Evolutionary conservation across 2,113 vertebrate genomes (phyloP).

Genomic region (Callionymus lyra): DNA sequence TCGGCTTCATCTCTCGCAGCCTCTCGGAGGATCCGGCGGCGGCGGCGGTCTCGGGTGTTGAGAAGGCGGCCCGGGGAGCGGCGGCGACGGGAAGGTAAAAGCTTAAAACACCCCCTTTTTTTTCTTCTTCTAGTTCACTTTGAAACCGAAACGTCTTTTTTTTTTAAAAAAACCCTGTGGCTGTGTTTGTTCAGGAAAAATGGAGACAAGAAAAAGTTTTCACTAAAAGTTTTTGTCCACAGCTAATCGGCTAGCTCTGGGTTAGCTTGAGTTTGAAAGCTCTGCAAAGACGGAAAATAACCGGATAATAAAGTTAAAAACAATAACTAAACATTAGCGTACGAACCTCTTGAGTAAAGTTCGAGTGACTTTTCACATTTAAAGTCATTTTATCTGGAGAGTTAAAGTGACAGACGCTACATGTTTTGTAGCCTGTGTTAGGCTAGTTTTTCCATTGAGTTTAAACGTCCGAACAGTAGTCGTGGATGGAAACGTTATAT

Average conservation of each 20-base stretch:
- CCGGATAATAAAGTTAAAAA: too few relatives aligned
- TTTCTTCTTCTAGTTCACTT: too few relatives aligned
- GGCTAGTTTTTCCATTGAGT: conserved; percentile 53
- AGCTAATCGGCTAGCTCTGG: conserved; percentile 23
- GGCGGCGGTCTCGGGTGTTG: conserved; percentile 65
- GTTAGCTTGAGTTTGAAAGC: conserved; percentile 10
- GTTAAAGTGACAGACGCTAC: conserved; percentile 7
- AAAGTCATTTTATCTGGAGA: not conserved
- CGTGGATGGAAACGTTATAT: conserved; percentile 40
- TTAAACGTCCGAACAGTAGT: conserved; percentile 29
- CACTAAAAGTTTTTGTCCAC: conserved; percentile 44
- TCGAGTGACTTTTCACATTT: not conserved
- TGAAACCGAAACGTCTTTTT: too few relatives aligned
- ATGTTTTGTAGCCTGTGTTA: conserved; percentile 34
- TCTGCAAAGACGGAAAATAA: not conserved
- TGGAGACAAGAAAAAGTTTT: conserved; percentile 13
- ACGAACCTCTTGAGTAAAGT: too few relatives aligned
- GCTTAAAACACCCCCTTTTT: too few relatives aligned
- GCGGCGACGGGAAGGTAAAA: conserved; percentile 57
- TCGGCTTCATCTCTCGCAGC: conserved; percentile 46
- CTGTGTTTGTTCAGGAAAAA: conserved; percentile 3
- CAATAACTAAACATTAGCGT: too few relatives aligned
- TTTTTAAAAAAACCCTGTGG: conserved; percentile 1
- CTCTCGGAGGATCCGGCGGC: conserved; percentile 67
- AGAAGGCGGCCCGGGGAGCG: conserved; percentile 73